Evolutionary conservation across 2,113 vertebrate species (phyloP), one percentile per base, ranked within the genome.

Genomic region (Prinia subflava): DNA sequence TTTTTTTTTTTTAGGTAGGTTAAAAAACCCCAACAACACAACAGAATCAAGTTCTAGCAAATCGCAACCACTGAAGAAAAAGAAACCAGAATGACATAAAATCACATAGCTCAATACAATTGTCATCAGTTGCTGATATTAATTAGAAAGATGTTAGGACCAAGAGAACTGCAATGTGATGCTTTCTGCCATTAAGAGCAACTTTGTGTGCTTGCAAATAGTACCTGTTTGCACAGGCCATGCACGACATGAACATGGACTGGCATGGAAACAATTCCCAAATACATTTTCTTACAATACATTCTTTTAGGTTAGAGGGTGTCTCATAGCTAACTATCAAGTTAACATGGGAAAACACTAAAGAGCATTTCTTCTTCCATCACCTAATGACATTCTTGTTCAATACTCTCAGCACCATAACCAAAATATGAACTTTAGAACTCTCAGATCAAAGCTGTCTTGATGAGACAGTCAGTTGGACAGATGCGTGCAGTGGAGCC

Each of bases 181-280:
- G n/a, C 25, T 57, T 57, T 63, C 46, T 50, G 31, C 19, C 39
- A 80, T 42, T 33, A 74, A 68, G 60, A 77, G 23, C 7, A 2
- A 15, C 33, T 77, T 83, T 42, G 21, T 27, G 35, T 57, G 41
- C 41, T 79, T 60, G 63, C 19, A 31, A 64, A 77, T 1, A 71
- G 35, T 1, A 59, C 13, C 7, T 15, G 49, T 22, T 83, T 63
- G 52, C 56, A 82, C 15, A 35, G 39, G 33, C 19, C 56, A 33
- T 4, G 4, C 2, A 10, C 1, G 10, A 81, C 20, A 8, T 2
- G 30, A 87, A 68, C 11, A 27, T 6, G 35, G 25, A 60, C 21
- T 20, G 52, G 74, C 47, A 27, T 0, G 1, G 28, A 90, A 76
- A 8, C 0, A 0, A 55, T n/a, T 74, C 60, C 35, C 62, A 39